Evolutionary conservation across 2,113 vertebrate species (phyloP).

Genomic region (Etheostoma cragini): DNA sequence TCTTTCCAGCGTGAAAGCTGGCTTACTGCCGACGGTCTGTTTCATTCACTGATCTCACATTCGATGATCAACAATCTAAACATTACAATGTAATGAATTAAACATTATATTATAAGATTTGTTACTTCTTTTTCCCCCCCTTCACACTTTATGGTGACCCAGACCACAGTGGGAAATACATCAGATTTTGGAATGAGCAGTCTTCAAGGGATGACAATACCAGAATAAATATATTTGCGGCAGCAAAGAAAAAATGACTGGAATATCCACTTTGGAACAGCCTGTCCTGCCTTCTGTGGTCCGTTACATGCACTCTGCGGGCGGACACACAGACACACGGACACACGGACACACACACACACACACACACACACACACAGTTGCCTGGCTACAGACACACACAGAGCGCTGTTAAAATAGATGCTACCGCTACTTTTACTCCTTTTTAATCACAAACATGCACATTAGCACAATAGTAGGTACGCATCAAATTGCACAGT

Average conservation of each 20-base stretch:
- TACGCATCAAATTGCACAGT: neutral
- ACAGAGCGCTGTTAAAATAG: constrained; percentile 50
- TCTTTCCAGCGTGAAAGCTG: constrained; percentile 8
- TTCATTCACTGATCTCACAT: neutral
- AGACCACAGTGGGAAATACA: neutral
- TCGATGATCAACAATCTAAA: neutral
- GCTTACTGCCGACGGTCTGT: constrained; percentile 23
- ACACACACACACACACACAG: constrained; percentile 30
- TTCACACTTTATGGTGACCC: neutral
- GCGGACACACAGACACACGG: constrained; percentile 37
- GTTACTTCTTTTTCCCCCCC: neutral
- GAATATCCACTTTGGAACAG: constrained; percentile 68
- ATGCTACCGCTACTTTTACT: constrained; percentile 28
- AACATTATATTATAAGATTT: neutral
- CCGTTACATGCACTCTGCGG: constrained; percentile 65
- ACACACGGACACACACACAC: constrained; percentile 60
- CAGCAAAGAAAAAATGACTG: constrained; percentile 12
- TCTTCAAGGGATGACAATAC: constrained; percentile 18
- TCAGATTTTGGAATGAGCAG: constrained; percentile 11
- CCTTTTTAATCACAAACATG: constrained; percentile 49
- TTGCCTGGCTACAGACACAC: constrained; percentile 72
- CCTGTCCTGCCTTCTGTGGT: constrained; percentile 73
- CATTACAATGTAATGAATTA: neutral
- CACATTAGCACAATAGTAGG: constrained; percentile 15
- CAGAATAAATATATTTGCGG: constrained; percentile 24